Conservation (phyloP, 2,113 vertebrate species). For the Leucopsar rothschildi region DNA sequence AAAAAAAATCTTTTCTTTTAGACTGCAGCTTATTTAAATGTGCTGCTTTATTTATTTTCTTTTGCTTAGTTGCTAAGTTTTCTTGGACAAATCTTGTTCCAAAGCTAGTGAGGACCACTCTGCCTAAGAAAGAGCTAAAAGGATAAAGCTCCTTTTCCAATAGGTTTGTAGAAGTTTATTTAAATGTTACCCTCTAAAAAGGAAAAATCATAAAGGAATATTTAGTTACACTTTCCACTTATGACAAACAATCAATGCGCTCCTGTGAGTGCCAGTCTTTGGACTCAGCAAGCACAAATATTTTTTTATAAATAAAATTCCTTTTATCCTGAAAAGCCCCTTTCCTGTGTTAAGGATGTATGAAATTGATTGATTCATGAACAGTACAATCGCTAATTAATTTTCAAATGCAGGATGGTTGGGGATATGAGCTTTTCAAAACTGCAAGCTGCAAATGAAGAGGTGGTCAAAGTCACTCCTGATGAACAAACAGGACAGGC, state of each 20-base stretch:
- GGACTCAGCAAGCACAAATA: background rate
- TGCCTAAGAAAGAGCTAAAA: background rate
- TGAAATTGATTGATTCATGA: background rate
- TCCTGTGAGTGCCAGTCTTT: accelerated
- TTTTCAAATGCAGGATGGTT: background rate
- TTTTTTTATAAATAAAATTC: background rate
- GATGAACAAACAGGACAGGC: background rate
- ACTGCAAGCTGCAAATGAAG: background rate
- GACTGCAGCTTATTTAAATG: conserved; percentile 33
- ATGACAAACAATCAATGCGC: accelerated
- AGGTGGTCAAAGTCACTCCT: background rate
- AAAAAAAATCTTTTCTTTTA: conserved; percentile 14
- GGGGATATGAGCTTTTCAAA: background rate
- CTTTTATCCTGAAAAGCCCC: background rate
- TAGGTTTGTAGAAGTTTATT: background rate
- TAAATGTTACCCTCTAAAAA: background rate
- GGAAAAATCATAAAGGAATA: background rate
- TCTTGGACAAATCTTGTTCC: background rate
- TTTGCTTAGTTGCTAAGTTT: conserved; percentile 23
- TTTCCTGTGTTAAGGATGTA: background rate
- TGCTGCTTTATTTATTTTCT: background rate
- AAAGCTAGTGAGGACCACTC: background rate
- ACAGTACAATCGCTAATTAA: background rate
- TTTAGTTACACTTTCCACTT: background rate
- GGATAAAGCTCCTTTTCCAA: background rate